Evolutionary conservation across 2,888 invertebrate species (phyloP), one percentile per base, ranked within the genome.

Genomic region (Pandemis heparana): DNA sequence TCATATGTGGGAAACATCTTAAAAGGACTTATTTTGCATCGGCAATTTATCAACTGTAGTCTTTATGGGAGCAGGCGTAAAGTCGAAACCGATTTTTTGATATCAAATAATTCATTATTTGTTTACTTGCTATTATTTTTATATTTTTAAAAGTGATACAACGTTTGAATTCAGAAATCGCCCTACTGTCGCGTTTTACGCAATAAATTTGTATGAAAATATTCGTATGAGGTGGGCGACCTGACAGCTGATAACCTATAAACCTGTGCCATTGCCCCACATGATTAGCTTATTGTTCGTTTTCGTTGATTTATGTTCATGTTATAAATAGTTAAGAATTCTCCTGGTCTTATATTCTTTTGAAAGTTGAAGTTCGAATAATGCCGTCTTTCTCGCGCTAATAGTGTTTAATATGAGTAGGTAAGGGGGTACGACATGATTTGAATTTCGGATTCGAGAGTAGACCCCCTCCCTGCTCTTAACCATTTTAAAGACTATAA

Each of bases 211-310:
- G 23, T 14, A 56, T 56, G 56, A 10, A 23, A 23, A 56, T 56
- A 56, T 56, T 56, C 23, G 23, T 56, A 23, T 5, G 3, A 23
- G 56, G 56, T 23, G 23, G 23, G 23, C 23, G 56, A 1, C 43
- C 43, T 38, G 67, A 41, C 59, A 38, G 18, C 23, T 38, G 67
- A 41, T 67, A 38, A 41, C 14, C 38, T 56, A n/a, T 60, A n/a
- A 60, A 60, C 60, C 39, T 60, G 39, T 60, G 60, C 39, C 60
- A 60, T n/a, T 60, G 60, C 60, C n/a, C 39, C 38, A 60, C n/a
- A n/a, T 60, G 60, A 60, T 39, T 56, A 56, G 56, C 56, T 53
- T 53, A n/a, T 18, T 18, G 16, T 56, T 56, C 23, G 1, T 56
- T 18, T 23, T 12, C 5, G n/a, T 48, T 48, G 7, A n/a, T 48